A percentile compares a stretch with the other conserved stretches of the same genome.
Evolutionary conservation across 2,888 invertebrate species (phyloP).

Genomic region (Pogonocherus hispidulus): DNA sequence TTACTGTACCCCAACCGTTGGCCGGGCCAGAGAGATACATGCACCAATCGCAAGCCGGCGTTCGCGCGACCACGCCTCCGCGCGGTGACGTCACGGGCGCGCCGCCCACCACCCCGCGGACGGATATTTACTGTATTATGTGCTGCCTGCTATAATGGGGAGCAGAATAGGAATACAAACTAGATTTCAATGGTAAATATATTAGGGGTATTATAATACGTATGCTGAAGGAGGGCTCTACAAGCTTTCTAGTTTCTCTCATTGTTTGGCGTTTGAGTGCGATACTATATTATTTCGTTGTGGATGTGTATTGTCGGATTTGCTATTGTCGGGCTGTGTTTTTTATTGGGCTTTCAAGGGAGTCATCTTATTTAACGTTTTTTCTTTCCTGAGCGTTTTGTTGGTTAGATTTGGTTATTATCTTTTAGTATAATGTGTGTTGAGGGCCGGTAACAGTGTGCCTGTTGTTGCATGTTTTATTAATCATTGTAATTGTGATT

Average conservation of each 20-base stretch:
- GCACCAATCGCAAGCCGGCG: constrained; percentile 57
- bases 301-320: constrained; percentile 42
- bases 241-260: constrained; percentile 48
- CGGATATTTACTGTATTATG: constrained; percentile 67
- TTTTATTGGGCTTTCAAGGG: constrained; percentile 16
- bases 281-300: constrained; percentile 58
- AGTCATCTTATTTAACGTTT: constrained; percentile 15
- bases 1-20: constrained; percentile 65
- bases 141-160: constrained; percentile 62
- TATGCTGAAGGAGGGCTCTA: constrained; percentile 54
- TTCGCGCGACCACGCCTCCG: constrained; percentile 32
- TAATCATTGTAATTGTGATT: no score
- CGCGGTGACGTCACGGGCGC: constrained; percentile 42
- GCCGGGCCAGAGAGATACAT: constrained; percentile 64
- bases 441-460: not conserved
- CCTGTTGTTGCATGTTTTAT: no score
- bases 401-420: not conserved
- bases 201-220: constrained; percentile 64
- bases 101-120: constrained; percentile 59
- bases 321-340: constrained; percentile 31
- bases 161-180: constrained; percentile 67
- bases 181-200: constrained; percentile 67
- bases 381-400: not conserved
- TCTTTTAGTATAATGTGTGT: not conserved
- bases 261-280: constrained; percentile 57